A percentile compares a stretch with the other conserved stretches of the same genome.
Evolutionary conservation across 2,888 invertebrate genomes (phyloP).

Genomic region (Cheilosia scutellata): DNA sequence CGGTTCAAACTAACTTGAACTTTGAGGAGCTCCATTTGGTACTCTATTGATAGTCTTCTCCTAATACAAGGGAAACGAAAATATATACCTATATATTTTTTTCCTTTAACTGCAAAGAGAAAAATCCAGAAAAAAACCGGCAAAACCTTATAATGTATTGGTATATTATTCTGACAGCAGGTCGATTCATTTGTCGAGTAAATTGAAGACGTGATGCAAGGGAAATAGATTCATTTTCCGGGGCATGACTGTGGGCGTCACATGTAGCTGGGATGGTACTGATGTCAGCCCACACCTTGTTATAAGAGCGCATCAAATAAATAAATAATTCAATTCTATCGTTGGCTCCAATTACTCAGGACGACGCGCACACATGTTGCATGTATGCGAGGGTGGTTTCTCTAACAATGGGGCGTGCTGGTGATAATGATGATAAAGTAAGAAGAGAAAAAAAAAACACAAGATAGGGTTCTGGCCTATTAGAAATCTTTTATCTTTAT

Average conservation of each 20-base stretch:
- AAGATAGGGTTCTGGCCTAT: neutral
- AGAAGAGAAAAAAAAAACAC: no score
- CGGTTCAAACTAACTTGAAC: no score
- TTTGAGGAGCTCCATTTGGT: no score
- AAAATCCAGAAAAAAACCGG: neutral
- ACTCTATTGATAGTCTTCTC: no score
- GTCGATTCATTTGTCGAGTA: slow-evolving; percentile 68
- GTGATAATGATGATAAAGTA: slow-evolving; percentile 25
- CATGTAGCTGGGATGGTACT: neutral
- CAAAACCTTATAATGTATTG: slow-evolving; percentile 38
- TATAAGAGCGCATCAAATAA: slow-evolving; percentile 20
- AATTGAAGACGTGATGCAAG: slow-evolving; percentile 71
- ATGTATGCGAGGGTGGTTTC: slow-evolving; percentile 8
- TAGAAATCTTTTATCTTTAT: neutral
- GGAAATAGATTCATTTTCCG: slow-evolving; percentile 62
- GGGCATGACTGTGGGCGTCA: slow-evolving; percentile 12
- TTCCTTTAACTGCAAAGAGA: neutral
- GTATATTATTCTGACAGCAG: slow-evolving; percentile 52
- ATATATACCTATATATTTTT: neutral
- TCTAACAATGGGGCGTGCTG: neutral
- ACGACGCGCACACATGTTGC: slow-evolving; percentile 56
- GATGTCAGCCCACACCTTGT: neutral
- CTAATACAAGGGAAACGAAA: no score
- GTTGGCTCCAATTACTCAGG: slow-evolving; percentile 65
- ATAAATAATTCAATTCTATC: slow-evolving; percentile 72